Evolutionary conservation across 2,797 vertebrate species (phyloP), one percentile per base, ranked within the genome.

Genomic region (Schizothorax lantsangensis): DNA sequence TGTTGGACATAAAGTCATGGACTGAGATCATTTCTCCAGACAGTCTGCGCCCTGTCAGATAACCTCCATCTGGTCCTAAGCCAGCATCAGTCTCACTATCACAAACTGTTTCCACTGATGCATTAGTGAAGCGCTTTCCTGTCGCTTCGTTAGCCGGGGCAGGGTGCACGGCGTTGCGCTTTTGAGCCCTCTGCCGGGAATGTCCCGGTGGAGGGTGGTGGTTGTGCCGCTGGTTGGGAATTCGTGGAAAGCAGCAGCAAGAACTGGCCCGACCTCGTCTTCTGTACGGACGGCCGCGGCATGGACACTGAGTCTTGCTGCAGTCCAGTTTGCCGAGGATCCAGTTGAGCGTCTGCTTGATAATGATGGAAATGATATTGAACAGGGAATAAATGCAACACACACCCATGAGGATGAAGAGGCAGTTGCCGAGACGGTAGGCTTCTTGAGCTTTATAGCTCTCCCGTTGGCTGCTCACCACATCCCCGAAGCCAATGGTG

Each of bases 331-430:
- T 95, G 23, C 90, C 88, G 84, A 96, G 92, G 83, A 96, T 95
- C 96, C 95, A 96, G 91, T 95, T 96, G 11, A 96, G 95, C 26
- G 95, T 95, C 92, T 96, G 96, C 91, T 96, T 96, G 90, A 96
- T 96, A 88, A 96, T 59, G 26, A 96, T 96, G 69, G 96, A 96
- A 87, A 96, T 96, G 11, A 96, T 96, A 30, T 96, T 96, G 57
- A 96, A 96, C 66, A 96, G 94, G 2, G 96, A 96, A 86, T 96
- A 96, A 89, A 96, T 95, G 52, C 96, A 96, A 87, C 96, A 96
- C 10, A 96, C 96, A 47, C 96, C 96, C 95, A 95, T 95, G 12
- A 96, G 91, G 83, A 96, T 95, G 88, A 96, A 95, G 26, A 96
- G 93, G 87, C 94, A 95, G 93, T 96, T 96, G 40, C 95, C 95